These are phyloP conservation scores for Macrostomum lignano DNA, from an alignment of 1,140 invertebrate genomes.

Conservation along the genomic window DNA sequence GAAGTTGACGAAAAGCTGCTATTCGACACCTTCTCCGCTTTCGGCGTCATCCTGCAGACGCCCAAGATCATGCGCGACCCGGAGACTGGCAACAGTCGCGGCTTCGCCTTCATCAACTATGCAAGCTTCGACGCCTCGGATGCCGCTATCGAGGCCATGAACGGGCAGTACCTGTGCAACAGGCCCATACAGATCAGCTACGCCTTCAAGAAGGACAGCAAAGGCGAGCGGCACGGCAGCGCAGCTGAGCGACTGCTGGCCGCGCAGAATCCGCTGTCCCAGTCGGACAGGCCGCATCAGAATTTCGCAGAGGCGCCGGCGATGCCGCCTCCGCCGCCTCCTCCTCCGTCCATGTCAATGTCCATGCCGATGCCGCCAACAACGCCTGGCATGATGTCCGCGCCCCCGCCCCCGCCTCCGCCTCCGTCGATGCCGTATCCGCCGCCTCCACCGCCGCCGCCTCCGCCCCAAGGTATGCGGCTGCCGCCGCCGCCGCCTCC, in stretches of 20 bases:
- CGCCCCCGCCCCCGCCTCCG: slow-evolving; percentile 26
- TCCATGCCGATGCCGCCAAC: slow-evolving; percentile 8
- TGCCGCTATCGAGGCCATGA: slow-evolving; percentile 96
- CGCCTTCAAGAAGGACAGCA: slow-evolving; percentile 95
- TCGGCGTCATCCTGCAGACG: slow-evolving; percentile 94
- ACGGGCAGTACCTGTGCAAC: slow-evolving; percentile 93
- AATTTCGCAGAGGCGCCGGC: slow-evolving; percentile 70
- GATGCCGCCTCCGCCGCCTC: slow-evolving; percentile 7
- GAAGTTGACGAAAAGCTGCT: slow-evolving; percentile 96
- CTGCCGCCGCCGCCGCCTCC: no score
- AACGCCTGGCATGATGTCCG: no score
- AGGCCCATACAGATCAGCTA: slow-evolving; percentile 90
- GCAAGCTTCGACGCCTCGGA: slow-evolving; percentile 96
- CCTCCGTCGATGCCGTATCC: slow-evolving; percentile 8
- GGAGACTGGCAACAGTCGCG: slow-evolving; percentile 92
- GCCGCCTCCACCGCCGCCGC: slow-evolving; percentile 10
- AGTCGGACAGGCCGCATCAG: slow-evolving; percentile 85
- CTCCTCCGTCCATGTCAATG: slow-evolving; percentile 5
- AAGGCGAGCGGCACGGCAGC: slow-evolving; percentile 88
- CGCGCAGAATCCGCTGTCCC: slow-evolving; percentile 80
- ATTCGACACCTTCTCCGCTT: slow-evolving; percentile 96
- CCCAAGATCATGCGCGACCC: slow-evolving; percentile 99
- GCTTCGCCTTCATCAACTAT: slow-evolving; percentile 97
- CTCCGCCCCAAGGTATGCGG: no score
- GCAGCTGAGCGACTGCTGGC: slow-evolving; percentile 82